These are phyloP conservation scores for Sylvietta virens DNA, from an alignment of 2,113 vertebrate species.

Conservation along the genomic window DNA sequence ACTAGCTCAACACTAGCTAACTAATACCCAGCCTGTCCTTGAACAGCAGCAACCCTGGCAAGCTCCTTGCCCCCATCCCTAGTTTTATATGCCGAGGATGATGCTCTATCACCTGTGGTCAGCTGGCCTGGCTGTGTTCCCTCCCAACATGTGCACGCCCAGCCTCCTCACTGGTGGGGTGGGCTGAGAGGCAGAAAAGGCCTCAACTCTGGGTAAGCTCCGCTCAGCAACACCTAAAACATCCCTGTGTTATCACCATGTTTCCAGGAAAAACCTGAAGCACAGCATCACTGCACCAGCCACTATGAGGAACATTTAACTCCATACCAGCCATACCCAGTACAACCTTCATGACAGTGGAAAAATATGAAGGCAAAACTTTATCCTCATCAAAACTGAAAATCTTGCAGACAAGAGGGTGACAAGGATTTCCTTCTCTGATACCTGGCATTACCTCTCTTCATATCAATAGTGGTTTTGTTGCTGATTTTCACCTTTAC, in stretches of 20 bases:
- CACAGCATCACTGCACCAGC: background rate
- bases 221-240: rapidly evolving
- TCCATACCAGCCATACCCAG: background rate
- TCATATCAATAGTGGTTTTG: rapidly evolving
- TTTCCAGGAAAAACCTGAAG: background rate
- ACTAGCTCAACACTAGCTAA: background rate
- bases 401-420: background rate
- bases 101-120: rapidly evolving
- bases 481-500: background rate
- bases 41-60: background rate
- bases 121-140: background rate
- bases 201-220: background rate
- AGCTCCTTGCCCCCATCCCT: background rate
- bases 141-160: background rate
- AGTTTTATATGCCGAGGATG: background rate
- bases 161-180: background rate
- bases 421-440: background rate
- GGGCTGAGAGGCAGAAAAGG: background rate
- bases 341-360: background rate
- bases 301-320: background rate
- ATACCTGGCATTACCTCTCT: background rate
- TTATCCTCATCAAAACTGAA: background rate
- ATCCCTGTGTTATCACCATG: rapidly evolving
- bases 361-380: background rate
- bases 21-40: background rate